Evolutionary conservation across 1,140 invertebrate species (phyloP).

Genomic region (Temnothorax longispinosus): DNA sequence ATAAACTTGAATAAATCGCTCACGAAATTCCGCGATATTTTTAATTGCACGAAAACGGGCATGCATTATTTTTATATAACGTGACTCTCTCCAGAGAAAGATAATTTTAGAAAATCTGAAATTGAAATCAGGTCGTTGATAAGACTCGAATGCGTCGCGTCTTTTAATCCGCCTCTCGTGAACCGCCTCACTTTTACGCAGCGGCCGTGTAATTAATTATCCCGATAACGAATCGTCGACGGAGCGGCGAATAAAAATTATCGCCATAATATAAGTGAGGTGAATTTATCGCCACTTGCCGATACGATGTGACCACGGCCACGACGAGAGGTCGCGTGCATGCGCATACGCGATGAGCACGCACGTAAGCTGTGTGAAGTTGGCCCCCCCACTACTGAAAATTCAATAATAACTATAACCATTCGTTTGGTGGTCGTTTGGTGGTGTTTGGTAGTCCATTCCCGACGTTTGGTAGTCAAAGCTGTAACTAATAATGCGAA

Average conservation of each 20-base stretch:
- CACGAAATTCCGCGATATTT: background rate
- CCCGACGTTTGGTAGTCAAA: too few species aligned
- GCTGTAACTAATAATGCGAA: too few species aligned
- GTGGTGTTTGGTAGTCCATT: too few species aligned
- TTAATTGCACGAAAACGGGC: background rate
- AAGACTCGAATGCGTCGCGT: background rate
- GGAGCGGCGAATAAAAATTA: conserved; percentile 7
- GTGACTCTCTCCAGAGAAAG: background rate
- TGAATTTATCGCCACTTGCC: conserved; percentile 17
- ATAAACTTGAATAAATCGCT: background rate
- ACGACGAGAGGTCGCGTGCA: background rate
- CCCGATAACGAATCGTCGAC: conserved; percentile 27
- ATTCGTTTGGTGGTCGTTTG: too few species aligned
- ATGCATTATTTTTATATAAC: background rate
- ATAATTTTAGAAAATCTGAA: background rate
- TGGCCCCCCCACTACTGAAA: too few species aligned
- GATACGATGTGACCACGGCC: background rate
- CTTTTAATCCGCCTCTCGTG: background rate
- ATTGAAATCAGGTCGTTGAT: background rate
- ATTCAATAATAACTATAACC: too few species aligned
- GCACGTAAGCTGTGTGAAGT: too few species aligned
- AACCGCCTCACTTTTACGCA: background rate
- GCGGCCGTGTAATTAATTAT: conserved; percentile 40
- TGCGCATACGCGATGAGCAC: background rate
- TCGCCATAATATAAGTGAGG: background rate